phyloP scores from a whole-genome alignment of 2,888 invertebrate species.

The Conus canariensis region DNA sequence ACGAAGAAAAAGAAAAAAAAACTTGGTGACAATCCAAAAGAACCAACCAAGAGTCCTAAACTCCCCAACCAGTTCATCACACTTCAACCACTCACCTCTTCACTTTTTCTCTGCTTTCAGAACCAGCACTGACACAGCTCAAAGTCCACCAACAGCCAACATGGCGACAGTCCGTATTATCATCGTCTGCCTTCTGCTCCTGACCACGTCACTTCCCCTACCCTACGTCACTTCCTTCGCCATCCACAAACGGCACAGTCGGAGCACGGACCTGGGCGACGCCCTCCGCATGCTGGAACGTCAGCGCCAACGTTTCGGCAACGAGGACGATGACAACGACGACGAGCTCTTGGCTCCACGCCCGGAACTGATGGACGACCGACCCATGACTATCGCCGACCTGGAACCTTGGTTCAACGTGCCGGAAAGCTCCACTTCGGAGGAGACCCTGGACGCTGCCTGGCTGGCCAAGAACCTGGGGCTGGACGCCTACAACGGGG shows the following conservation, averaged over 20 bases:
- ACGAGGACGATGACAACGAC: neutral
- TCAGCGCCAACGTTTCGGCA: conserved; percentile 45
- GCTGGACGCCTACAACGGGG: neutral
- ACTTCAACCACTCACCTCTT: neutral
- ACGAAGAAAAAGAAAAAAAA: no score
- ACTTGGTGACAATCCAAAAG: no score
- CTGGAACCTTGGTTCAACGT: conserved; percentile 33
- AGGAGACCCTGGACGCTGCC: conserved; percentile 20
- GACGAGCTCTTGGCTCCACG: neutral
- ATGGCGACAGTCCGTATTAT: neutral
- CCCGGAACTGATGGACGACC: conserved; percentile 12
- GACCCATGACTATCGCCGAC: conserved; percentile 32
- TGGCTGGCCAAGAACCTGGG: conserved; percentile 36
- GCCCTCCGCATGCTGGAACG: conserved; percentile 52
- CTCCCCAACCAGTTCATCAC: no score
- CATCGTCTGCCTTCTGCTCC: conserved; percentile 15
- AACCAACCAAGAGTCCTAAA: no score
- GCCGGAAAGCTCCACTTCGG: neutral
- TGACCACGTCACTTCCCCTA: conserved; percentile 22
- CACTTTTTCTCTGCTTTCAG: neutral
- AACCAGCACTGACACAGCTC: neutral
- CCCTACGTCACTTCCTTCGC: conserved; percentile 48
- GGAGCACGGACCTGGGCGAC: conserved; percentile 48
- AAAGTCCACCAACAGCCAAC: neutral
- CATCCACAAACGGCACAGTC: conserved; percentile 40